Evolutionary conservation across 2,888 invertebrate species (phyloP).

Genomic region (Notodonta dromedarius): DNA sequence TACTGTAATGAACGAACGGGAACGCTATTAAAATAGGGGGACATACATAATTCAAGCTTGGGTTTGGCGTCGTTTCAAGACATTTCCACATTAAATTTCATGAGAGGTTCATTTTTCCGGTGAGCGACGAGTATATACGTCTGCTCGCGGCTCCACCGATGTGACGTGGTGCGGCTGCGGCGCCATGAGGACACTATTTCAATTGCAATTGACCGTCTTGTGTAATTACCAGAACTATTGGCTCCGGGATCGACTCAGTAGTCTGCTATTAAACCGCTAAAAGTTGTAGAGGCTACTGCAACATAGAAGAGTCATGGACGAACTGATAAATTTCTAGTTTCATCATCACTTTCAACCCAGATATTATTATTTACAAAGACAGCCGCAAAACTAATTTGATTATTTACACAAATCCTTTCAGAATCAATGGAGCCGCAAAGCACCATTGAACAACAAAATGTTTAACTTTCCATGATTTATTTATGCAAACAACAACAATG

Average conservation of each 20-base stretch:
- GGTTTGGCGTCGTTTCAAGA: slow-evolving; percentile 83
- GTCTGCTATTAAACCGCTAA: background rate
- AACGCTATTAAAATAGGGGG: slow-evolving; percentile 80
- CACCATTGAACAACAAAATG: slow-evolving; percentile 25
- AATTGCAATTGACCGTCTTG: slow-evolving; percentile 58
- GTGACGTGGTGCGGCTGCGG: slow-evolving; percentile 13
- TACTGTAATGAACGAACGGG: slow-evolving; percentile 75
- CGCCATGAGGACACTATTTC: slow-evolving; percentile 35
- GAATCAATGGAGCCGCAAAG: slow-evolving; percentile 21
- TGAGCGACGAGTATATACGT: slow-evolving; percentile 56
- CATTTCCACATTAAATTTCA: slow-evolving; percentile 83
- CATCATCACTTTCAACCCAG: too few relatives aligned
- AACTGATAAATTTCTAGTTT: too few relatives aligned
- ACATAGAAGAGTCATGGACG: too few relatives aligned
- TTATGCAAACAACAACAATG: slow-evolving; percentile 62
- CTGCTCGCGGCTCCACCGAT: slow-evolving; percentile 29
- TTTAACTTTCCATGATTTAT: slow-evolving; percentile 39
- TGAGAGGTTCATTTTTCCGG: slow-evolving; percentile 81
- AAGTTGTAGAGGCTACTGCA: background rate
- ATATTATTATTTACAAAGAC: background rate
- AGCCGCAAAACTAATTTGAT: slow-evolving; percentile 1
- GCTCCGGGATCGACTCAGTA: background rate
- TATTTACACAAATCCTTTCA: slow-evolving; percentile 18
- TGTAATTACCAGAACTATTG: slow-evolving; percentile 20
- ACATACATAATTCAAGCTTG: slow-evolving; percentile 81